Base-by-base conservation (phyloP, 2,113 vertebrate species). In the Nanorana parkeri region DNA sequence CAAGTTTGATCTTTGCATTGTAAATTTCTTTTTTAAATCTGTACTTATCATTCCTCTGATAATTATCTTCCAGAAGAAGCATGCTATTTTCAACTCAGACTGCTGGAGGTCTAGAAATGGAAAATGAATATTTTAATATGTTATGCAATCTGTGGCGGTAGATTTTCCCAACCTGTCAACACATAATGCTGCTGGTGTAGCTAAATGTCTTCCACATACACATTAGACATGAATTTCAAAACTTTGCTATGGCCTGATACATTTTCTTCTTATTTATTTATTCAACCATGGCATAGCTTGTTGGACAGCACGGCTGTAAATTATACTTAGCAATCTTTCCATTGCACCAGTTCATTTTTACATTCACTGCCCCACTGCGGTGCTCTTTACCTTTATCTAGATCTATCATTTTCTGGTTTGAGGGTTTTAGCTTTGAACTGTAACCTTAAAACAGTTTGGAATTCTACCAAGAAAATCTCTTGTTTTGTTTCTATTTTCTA, bases 371-470 rank as follows among this genome's bases (percentile, higher is more conserved):
- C 32, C 7, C 19, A 15, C 28, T 32, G 3, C 6, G 16, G 21
- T 17, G 54, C n/a, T 41, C 16, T 75, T 71, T 6, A 69, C 10
- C 13, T 54, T 71, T 24, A 61, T 5, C 28, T 60, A 75, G 55
- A 36, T 75, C 61, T n/a, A n/a, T n/a, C n/a, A 61, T 75, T 41
- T 75, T 32, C 72, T 41, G 26, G 41, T 75, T 41, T 4, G 55
- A 23, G 20, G 72, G 55, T 75, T 58, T 75, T 36, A 74, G 26
- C 26, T 36, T 58, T 28, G 19, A 74, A 60, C 55, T 41, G 26
- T 75, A 75, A 61, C 72, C 20, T 61, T 75, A 61, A 55, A 75
- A 61, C 32, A 75, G 72, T 75, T 28, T 61, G 72, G 72, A 55
- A 41, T 17, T 1, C 32, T 61, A 60, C 55, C 55, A 75, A 75